Base-by-base conservation (phyloP, 1,140 invertebrate genomes). In the Centruroides sculpturatus region DNA sequence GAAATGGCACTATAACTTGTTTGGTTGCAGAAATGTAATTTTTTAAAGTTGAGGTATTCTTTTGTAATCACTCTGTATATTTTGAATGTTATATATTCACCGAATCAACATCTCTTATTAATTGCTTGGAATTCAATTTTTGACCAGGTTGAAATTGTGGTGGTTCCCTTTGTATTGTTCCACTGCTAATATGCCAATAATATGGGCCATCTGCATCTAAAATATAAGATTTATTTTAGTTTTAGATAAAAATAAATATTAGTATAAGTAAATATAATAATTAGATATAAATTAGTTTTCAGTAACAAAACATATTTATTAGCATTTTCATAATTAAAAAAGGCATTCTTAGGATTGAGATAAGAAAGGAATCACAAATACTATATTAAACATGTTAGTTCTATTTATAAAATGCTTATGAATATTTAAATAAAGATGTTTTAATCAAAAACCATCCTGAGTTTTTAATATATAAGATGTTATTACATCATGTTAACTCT, bases 131-230 rank as follows among this genome's bases (percentile, higher is more conserved):
- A 60, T 47, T 41, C 55, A 36, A 51, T 34, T 63, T 59, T 47
- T 54, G 41, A n/a, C 35, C 46, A 36, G n/a, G 23, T 41, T 57
- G 47, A 35, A 35, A 72, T 55, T 81, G 81, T 5, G 92, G 92
- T 56, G 84, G 81, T 72, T 97, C 89, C 56, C 93, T 79, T 71
- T 96, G 93, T 69, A 97, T 97, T 1, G 92, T 96, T 9, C 94
- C 94, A 71, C 89, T 95, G 74, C 95, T 94, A 69, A 97, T 93
- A 76, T 98, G 94, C 93, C 93, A 98, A 74, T 94, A 98, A 74
- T 97, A 97, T 3, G 91, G 86, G 11, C 91, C 91, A 72, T 88
- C 85, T 69, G 87, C 88, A 77, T 94, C 92, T 64, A 90, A 76
- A 62, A 79, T 23, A 2, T 23, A 23, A 23, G 23, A 23, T 23